Evolutionary conservation across 1,140 invertebrate species (phyloP).

Genomic region (Grapholita molesta): DNA sequence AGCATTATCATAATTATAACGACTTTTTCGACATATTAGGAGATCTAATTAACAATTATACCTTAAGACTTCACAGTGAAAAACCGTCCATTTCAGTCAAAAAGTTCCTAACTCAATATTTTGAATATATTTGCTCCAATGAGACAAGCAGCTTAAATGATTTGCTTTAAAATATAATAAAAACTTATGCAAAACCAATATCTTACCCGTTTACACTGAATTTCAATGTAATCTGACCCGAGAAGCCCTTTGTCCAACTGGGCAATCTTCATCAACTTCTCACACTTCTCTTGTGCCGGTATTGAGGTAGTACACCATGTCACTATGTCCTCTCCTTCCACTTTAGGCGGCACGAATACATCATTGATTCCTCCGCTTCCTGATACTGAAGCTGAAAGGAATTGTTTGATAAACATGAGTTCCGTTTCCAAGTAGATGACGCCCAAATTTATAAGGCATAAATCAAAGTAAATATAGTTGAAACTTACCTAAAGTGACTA

Average conservation of each 20-base stretch:
- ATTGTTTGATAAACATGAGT: neutral
- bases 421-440: neutral
- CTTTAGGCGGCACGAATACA: constrained; percentile 32
- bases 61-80: no score
- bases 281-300: constrained; percentile 88
- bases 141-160: no score
- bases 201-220: constrained; percentile 82
- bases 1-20: no score
- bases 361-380: constrained; percentile 39
- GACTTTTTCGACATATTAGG: no score
- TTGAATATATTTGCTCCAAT: no score
- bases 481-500: constrained; percentile 1
- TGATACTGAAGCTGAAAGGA: constrained; percentile 21
- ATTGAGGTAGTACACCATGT: constrained; percentile 89
- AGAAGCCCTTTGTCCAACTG: constrained; percentile 82
- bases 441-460: neutral
- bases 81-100: no score
- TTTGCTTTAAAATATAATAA: no score
- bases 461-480: neutral
- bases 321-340: constrained; percentile 61
- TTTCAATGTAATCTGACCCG: constrained; percentile 80
- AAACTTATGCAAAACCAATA: neutral
- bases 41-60: no score
- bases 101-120: no score
- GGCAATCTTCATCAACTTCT: constrained; percentile 83